These are phyloP conservation scores for Drosophila robusta DNA, from an alignment of 2,888 invertebrate species.

Conservation along the genomic window DNA sequence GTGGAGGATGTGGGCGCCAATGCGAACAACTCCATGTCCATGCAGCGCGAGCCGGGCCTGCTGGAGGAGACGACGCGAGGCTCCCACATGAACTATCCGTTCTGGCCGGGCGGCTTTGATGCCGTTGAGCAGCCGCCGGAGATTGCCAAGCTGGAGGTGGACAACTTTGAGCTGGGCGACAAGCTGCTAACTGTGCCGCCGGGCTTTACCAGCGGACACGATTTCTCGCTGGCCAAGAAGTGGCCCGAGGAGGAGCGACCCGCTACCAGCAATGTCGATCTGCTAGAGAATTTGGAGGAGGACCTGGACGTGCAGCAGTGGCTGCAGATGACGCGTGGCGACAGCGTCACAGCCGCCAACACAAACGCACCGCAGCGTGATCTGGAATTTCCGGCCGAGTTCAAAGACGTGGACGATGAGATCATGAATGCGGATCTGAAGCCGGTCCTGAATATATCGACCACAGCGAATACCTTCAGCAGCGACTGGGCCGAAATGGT, in stretches of 20 bases:
- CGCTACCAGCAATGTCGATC: conserved; percentile 73
- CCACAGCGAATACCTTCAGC: conserved; percentile 83
- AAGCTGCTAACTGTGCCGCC: conserved; percentile 87
- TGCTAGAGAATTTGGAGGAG: conserved; percentile 81
- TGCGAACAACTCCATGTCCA: conserved; percentile 91
- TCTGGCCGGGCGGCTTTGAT: conserved; percentile 94
- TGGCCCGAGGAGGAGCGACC: not conserved
- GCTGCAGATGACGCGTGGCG: conserved; percentile 74
- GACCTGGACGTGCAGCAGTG: conserved; percentile 83
- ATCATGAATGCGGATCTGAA: conserved; percentile 85
- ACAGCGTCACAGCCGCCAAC: conserved; percentile 3
- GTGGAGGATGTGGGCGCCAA: conserved; percentile 88
- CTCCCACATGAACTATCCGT: conserved; percentile 92
- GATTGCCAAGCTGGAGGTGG: conserved; percentile 84
- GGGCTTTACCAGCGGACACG: conserved; percentile 88
- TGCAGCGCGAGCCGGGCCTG: conserved; percentile 91
- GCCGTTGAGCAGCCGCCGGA: conserved; percentile 85
- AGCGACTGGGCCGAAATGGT: conserved; percentile 95
- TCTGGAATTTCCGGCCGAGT: conserved; percentile 57
- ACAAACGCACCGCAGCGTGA: conserved; percentile 6
- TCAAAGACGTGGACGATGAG: conserved; percentile 80
- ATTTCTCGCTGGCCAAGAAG: conserved; percentile 84
- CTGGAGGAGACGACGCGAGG: conserved; percentile 89
- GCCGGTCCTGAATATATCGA: conserved; percentile 90
- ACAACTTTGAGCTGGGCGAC: conserved; percentile 84